phyloP scores from a whole-genome alignment of 2,888 invertebrate genomes.

The Chirona hameri region DNA sequence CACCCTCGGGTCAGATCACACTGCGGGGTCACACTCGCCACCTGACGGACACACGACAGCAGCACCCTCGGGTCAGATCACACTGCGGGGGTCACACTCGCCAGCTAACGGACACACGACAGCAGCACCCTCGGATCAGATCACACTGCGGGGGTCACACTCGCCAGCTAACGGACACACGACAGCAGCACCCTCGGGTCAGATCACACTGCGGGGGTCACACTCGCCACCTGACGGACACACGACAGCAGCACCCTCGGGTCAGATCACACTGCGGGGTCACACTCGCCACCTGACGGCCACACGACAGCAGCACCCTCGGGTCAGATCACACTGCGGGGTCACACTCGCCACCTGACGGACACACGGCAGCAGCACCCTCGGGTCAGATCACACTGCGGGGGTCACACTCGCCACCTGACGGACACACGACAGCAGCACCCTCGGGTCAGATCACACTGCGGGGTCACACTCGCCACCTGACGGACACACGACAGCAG shows the following conservation, averaged over 20 bases:
- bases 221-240: constrained; percentile 35
- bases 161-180: constrained; percentile 31
- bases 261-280: constrained; percentile 24
- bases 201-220: constrained; percentile 26
- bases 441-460: no score
- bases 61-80: no score
- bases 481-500: neutral
- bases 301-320: no score
- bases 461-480: constrained; percentile 38
- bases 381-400: no score
- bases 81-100: constrained; percentile 36
- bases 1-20: no score
- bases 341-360: constrained; percentile 37
- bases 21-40: constrained; percentile 37
- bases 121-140: no score
- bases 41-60: constrained; percentile 12
- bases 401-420: constrained; percentile 38
- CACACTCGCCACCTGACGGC: constrained; percentile 36
- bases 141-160: constrained; percentile 34
- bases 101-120: constrained; percentile 30
- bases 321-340: neutral
- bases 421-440: no score
- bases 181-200: no score
- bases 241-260: no score
- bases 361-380: no score